Conservation (phyloP, 2,888 invertebrate species). For the Lasioglossum pauxillum region DNA sequence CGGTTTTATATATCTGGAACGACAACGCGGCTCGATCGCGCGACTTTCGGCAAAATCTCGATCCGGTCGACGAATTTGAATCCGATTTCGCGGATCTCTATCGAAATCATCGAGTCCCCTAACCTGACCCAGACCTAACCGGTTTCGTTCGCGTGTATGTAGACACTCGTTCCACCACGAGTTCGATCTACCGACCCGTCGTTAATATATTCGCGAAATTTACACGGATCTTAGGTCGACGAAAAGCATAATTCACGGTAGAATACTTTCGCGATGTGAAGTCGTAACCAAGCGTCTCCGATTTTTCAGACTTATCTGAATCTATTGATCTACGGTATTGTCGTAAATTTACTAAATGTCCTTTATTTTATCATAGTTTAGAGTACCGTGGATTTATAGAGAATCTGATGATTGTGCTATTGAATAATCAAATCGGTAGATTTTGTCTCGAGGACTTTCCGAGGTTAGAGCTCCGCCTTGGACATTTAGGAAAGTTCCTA, state of each 20-base stretch:
- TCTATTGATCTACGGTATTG: not conserved
- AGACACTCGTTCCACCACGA: not conserved
- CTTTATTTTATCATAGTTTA: not conserved
- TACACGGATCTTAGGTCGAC: not conserved
- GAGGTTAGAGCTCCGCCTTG: not conserved
- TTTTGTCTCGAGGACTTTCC: not conserved
- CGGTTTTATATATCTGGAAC: slow-evolving; percentile 74
- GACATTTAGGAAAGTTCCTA: not conserved
- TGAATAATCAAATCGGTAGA: not conserved
- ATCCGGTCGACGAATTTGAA: not conserved
- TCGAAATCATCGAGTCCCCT: not conserved
- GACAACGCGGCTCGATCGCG: slow-evolving; percentile 54
- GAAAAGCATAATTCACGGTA: not conserved
- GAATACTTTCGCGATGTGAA: not conserved
- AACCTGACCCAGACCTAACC: not conserved
- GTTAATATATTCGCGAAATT: not conserved
- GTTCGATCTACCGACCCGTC: not conserved
- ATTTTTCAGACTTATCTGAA: not conserved
- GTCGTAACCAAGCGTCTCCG: not conserved
- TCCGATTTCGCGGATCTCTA: not conserved
- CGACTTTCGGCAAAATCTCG: slow-evolving; percentile 49
- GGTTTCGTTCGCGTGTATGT: not conserved
- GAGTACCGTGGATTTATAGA: not conserved
- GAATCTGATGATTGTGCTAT: not conserved
- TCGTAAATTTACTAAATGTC: not conserved